Evolutionary conservation across 2,888 invertebrate genomes (phyloP).

Genomic region (Plebejus melissa): DNA sequence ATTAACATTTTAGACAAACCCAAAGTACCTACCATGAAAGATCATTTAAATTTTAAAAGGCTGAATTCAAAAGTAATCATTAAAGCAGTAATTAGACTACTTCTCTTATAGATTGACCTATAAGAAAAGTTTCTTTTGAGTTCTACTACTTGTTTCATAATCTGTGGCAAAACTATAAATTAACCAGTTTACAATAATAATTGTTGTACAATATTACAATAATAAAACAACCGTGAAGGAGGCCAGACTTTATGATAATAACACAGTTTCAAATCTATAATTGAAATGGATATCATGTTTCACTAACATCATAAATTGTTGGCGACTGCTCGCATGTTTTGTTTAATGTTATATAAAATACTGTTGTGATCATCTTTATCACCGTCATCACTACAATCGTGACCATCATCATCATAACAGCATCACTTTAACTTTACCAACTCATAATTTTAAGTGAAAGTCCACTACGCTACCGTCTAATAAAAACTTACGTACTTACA

Average conservation of each 20-base stretch:
- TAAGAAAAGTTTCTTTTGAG: background rate
- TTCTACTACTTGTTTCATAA: background rate
- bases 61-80: too few relatives aligned
- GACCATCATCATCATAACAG: background rate
- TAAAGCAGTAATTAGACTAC: too few relatives aligned
- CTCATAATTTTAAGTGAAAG: too few relatives aligned
- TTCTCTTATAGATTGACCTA: too few relatives aligned
- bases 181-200: background rate
- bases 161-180: background rate
- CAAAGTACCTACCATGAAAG: too few relatives aligned
- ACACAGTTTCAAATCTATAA: conserved; percentile 24
- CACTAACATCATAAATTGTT: conserved; percentile 16
- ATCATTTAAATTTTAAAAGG: too few relatives aligned
- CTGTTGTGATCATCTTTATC: background rate
- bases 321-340: conserved; percentile 13
- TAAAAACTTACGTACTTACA: too few relatives aligned
- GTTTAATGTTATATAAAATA: conserved; percentile 9
- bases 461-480: too few relatives aligned
- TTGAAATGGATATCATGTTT: conserved; percentile 25
- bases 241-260: conserved; percentile 24
- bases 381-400: background rate
- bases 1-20: too few relatives aligned
- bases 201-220: conserved; percentile 16
- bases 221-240: conserved; percentile 15
- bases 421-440: too few relatives aligned